Base-by-base conservation (phyloP, 1,140 invertebrate genomes). In the Lethrus apterus region DNA sequence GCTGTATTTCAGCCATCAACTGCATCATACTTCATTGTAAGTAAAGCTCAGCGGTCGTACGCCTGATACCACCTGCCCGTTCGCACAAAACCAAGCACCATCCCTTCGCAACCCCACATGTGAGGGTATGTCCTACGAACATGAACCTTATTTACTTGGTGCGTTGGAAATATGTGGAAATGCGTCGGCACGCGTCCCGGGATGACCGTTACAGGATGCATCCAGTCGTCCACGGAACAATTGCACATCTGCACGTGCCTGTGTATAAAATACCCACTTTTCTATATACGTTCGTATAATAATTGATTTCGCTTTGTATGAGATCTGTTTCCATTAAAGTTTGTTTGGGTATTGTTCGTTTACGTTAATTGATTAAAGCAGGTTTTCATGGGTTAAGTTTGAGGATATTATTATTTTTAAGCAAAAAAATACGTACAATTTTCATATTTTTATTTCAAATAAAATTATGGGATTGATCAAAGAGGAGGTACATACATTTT, bases 161-260 rank as follows among this genome's bases (percentile, higher is more conserved):
- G 7, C 31, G 44, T 9, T 47, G 30, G 46, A 33, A n/a, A n/a
- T 1, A 23, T 17, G 20, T 46, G 20, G 26, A 31, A 38, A 26
- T 31, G 41, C 33, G 40, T 20, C 44, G 53, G 53, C 53, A 55
- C 53, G 53, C 53, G 53, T 52, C 53, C 40, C 23, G 34, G 33
- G 29, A 50, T 55, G 53, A 52, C 53, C 53, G 53, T 55, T 55
- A 55, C 53, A 55, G 53, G 53, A 55, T 55, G 46, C 50, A 55
- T 49, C 42, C 45, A 40, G 36, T 40, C 24, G 36, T 13, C 24
- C 24, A 21, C 20, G 46, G 48, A 50, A 54, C 52, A 54, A 54
- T 54, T 54, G 50, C 50, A 55, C 53, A 55, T 51, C 53, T 55
- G 53, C 53, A 55, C 53, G 50, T 52, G 53, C 48, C 47, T 40